phyloP scores from a whole-genome alignment of 2,113 vertebrate genomes.

The Gambusia holbrooki region DNA sequence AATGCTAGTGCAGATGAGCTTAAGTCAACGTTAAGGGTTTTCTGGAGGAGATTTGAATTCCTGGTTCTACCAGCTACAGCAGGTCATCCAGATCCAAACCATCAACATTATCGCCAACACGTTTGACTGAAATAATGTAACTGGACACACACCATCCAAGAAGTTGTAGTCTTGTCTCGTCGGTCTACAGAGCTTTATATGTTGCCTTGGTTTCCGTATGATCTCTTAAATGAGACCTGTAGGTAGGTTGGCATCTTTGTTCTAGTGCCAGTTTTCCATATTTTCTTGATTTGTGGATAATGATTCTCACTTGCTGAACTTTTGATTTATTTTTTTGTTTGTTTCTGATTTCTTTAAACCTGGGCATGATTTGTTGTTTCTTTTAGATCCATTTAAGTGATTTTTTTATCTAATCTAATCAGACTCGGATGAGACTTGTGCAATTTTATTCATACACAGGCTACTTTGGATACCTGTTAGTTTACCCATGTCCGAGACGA shows the following conservation, averaged over 20 bases:
- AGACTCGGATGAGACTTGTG: no score
- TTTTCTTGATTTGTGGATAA: no score
- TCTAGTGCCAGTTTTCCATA: no score
- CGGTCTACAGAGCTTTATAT: neutral
- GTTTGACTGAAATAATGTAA: neutral
- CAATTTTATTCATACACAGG: no score
- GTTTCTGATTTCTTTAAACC: neutral
- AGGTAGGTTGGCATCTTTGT: no score
- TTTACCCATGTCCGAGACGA: neutral
- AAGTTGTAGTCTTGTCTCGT: no score
- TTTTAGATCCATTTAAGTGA: neutral
- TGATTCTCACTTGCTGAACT: neutral
- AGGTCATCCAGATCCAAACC: neutral
- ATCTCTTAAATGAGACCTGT: no score
- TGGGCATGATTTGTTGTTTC: neutral
- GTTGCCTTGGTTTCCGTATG: neutral
- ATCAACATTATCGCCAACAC: neutral
- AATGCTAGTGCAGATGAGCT: neutral
- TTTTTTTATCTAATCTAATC: no score
- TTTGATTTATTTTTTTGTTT: neutral
- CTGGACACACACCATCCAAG: no score
- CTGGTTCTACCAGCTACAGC: neutral
- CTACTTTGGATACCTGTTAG: neutral
- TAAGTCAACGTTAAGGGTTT: neutral
- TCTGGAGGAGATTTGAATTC: neutral